A percentile compares a stretch with the other conserved stretches of the same genome.
These are phyloP conservation scores for Trochalopteron elliotii DNA, from an alignment of 2,113 vertebrate genomes.

Conservation along the genomic window DNA sequence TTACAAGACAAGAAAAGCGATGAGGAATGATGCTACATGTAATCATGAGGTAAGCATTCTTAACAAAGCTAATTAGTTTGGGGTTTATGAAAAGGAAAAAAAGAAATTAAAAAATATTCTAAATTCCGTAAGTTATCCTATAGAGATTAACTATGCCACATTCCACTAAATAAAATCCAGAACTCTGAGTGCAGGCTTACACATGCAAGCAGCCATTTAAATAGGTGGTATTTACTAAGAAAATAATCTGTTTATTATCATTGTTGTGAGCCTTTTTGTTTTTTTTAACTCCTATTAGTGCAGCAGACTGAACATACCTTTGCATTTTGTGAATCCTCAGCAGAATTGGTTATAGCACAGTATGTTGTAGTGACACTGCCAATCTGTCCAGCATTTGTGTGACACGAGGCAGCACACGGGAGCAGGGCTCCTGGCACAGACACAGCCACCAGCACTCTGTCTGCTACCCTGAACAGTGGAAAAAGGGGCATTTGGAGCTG, in stretches of 20 bases:
- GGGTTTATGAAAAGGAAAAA: neutral
- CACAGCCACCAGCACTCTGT: accelerated
- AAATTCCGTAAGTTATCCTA: neutral
- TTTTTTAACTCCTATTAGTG: neutral
- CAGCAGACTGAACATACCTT: neutral
- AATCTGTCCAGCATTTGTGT: neutral
- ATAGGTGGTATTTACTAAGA: neutral
- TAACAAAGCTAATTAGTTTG: neutral
- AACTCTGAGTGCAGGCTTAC: neutral
- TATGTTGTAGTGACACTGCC: neutral
- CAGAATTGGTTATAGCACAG: neutral
- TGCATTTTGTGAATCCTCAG: neutral
- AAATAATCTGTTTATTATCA: neutral
- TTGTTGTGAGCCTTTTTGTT: neutral
- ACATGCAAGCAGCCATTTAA: neutral
- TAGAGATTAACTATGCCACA: neutral
- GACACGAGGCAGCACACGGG: accelerated
- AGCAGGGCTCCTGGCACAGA: neutral
- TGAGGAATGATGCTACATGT: neutral
- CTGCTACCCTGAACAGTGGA: neutral
- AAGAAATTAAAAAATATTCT: accelerated
- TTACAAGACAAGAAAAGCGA: neutral
- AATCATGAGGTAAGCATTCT: neutral
- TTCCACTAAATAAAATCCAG: neutral
- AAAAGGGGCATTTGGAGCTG: neutral